Evolutionary conservation across 2,113 vertebrate genomes (phyloP).

Genomic region (Nicator chloris): DNA sequence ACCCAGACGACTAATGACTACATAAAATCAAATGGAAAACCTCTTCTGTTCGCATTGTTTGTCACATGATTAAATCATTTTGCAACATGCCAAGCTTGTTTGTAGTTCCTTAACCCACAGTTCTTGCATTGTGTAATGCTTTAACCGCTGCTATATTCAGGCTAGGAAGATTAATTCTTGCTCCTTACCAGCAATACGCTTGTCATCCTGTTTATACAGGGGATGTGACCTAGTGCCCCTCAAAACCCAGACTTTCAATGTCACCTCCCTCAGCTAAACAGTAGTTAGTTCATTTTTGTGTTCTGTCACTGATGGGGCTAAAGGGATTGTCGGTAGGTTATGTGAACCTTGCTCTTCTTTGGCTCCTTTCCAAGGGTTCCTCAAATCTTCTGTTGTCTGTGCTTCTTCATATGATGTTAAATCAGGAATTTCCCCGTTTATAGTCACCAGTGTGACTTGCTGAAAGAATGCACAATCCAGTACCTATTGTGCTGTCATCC

Average conservation of each 20-base stretch:
- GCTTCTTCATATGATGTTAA: neutral
- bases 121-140: neutral
- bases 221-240: neutral
- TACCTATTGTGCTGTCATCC: neutral
- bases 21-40: conserved; percentile 31
- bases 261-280: neutral
- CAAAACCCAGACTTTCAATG: neutral
- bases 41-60: conserved; percentile 34
- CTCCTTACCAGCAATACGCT: neutral
- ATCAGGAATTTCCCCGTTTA: neutral
- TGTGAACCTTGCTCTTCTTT: neutral
- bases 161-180: neutral
- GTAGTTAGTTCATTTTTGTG: neutral
- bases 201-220: conserved; percentile 1
- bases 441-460: neutral
- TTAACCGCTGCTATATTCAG: neutral
- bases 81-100: conserved; percentile 12
- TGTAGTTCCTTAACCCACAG: conserved; percentile 21
- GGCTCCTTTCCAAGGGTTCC: neutral
- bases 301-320: neutral
- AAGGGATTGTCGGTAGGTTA: neutral
- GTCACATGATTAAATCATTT: conserved; percentile 27
- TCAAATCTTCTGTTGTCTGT: neutral
- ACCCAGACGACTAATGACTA: neutral
- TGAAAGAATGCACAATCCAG: neutral